phyloP scores from a whole-genome alignment of 2,797 vertebrate genomes.

The Phrynocephalus guinanensis region DNA sequence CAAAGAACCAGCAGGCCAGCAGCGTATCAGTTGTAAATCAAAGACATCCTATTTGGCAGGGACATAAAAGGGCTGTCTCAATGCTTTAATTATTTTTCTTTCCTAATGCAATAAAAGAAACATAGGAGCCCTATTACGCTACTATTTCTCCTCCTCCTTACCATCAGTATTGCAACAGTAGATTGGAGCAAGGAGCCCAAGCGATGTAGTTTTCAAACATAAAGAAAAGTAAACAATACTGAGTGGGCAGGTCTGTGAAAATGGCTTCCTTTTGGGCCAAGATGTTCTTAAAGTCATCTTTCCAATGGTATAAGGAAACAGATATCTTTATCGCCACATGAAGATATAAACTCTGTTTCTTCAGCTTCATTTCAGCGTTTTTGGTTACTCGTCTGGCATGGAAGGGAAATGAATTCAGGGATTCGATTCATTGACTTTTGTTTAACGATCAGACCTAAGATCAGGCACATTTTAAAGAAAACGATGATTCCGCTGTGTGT shows the following conservation, averaged over 20 bases:
- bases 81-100: slow-evolving; percentile 86
- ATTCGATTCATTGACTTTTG: slow-evolving; percentile 54
- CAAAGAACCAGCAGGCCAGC: slow-evolving; percentile 82
- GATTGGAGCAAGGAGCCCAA: slow-evolving; percentile 44
- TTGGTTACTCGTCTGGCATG: slow-evolving; percentile 58
- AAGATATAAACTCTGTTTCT: slow-evolving; percentile 31
- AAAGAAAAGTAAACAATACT: slow-evolving; percentile 45
- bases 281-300: slow-evolving; percentile 35
- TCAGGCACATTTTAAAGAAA: slow-evolving; percentile 46
- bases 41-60: slow-evolving; percentile 89
- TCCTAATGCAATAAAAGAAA: slow-evolving; percentile 92
- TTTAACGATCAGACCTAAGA: slow-evolving; percentile 61
- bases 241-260: slow-evolving; percentile 12
- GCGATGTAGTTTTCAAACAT: slow-evolving; percentile 2
- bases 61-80: slow-evolving; percentile 98
- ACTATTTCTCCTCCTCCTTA: no score
- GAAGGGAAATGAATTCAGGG: slow-evolving; percentile 53
- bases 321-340: slow-evolving; percentile 58
- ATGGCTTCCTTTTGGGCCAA: slow-evolving; percentile 44
- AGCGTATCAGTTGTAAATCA: slow-evolving; percentile 77
- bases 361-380: slow-evolving; percentile 37
- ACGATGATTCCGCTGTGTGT: slow-evolving; percentile 9
- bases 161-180: slow-evolving; percentile 49
- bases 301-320: slow-evolving; percentile 51
- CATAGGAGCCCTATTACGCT: slow-evolving; percentile 80